Conservation (phyloP, 2,797 vertebrate genomes). For the Natrix natrix region DNA sequence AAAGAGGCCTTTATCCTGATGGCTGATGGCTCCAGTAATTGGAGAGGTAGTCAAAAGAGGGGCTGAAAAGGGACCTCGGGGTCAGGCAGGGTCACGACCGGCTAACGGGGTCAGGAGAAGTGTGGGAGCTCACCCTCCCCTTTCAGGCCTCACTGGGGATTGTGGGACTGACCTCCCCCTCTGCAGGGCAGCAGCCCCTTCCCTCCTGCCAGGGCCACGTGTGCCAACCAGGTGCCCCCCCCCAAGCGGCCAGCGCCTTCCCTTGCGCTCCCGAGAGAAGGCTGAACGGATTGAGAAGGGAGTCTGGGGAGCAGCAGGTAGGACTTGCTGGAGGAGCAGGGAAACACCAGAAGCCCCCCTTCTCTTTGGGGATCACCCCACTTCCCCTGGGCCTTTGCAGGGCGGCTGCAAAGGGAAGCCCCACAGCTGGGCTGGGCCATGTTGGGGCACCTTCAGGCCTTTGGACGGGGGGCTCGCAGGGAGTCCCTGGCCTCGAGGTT, state of each 20-base stretch:
- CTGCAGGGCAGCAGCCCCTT: neutral
- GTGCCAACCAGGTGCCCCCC: neutral
- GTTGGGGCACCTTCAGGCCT: neutral
- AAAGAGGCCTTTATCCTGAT: neutral
- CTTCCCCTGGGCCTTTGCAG: neutral
- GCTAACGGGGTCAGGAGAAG: neutral
- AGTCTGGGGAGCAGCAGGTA: neutral
- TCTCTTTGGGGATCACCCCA: neutral
- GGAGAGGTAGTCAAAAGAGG: neutral
- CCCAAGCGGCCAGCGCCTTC: neutral
- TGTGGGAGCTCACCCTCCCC: neutral
- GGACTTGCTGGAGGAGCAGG: neutral
- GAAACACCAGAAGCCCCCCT: neutral
- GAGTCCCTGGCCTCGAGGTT: neutral
- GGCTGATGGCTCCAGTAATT: no score
- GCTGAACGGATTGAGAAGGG: neutral
- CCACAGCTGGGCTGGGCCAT: neutral
- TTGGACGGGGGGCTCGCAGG: neutral
- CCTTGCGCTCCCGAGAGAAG: neutral
- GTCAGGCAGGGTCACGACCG: neutral
- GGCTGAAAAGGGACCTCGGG: neutral
- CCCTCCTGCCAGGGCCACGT: neutral
- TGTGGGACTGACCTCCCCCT: neutral
- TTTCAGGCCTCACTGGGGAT: neutral
- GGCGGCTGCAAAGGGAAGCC: neutral